A percentile compares a stretch with the other conserved stretches of the same genome.
These are phyloP conservation scores for Ecdyonurus torrentis DNA, from an alignment of 2,888 invertebrate species.

Conservation along the genomic window DNA sequence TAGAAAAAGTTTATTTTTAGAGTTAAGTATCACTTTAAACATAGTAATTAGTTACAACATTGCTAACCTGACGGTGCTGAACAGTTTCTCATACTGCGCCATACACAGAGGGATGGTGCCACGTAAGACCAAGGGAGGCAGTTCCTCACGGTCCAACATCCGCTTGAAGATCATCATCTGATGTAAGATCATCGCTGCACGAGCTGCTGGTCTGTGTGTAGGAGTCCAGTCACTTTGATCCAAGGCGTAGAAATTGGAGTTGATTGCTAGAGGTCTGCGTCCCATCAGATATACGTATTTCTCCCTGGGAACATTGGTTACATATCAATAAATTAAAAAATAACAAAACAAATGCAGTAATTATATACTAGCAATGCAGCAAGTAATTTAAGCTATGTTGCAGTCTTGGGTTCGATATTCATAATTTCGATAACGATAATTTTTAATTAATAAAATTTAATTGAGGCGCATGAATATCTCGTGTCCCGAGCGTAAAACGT, in stretches of 20 bases:
- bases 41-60: no score
- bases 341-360: no score
- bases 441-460: no score
- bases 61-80: slow-evolving; percentile 27
- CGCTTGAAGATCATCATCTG: slow-evolving; percentile 25
- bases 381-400: no score
- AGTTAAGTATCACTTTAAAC: no score
- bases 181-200: slow-evolving; percentile 26
- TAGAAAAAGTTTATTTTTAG: no score
- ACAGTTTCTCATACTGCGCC: slow-evolving; percentile 29
- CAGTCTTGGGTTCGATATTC: no score
- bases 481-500: no score
- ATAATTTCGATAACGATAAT: no score
- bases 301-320: slow-evolving; percentile 28
- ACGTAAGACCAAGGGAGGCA: slow-evolving; percentile 27
- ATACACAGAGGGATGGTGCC: slow-evolving; percentile 32
- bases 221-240: slow-evolving; percentile 29
- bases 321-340: no score
- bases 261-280: slow-evolving; percentile 27
- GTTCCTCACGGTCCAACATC: slow-evolving; percentile 27
- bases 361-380: no score
- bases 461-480: no score
- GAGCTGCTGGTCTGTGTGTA: slow-evolving; percentile 20
- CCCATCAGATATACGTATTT: slow-evolving; percentile 31
- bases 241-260: slow-evolving; percentile 32